Evolutionary conservation across 1,140 invertebrate species (phyloP), one percentile per base, ranked within the genome.

Genomic region (Neoseiulus cucumeris): DNA sequence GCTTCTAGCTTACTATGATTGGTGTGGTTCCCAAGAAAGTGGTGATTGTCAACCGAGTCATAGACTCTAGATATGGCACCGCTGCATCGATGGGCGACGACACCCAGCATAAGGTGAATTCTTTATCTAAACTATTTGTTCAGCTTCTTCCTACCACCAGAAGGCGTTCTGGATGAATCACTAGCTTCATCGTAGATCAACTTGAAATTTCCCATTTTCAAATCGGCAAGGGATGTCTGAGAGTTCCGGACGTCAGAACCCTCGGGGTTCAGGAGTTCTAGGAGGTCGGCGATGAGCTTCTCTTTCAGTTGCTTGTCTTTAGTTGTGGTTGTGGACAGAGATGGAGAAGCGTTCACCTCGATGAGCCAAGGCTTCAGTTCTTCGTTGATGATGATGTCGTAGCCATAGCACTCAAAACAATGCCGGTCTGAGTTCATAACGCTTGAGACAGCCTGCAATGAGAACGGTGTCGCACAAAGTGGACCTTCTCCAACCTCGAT

Each of bases 281-380:
- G 78, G 66, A 94, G 91, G 75, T 95, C 94, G 72, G 92, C 89
- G 66, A 98, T 91, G 14, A 98, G 76, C 78, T 92, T 93, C 72
- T 93, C 90, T 73, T 98, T 98, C 67, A 96, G 80, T 71, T 96
- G 93, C 70, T 92, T 80, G 75, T 98, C 93, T 74, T 91, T 94
- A 0, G 89, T 87, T 0, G 92, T 97, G 0, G 92, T 97, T 0
- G 91, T 91, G 2, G 89, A 89, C 0, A 96, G 74, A 0, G 91
- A 94, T 0, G 93, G 92, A 0, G 91, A 95, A 0, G 92, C 91
- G 74, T 97, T 97, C 0, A 93, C 85, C 76, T 89, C 85, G 67
- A 86, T 84, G 7, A 91, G 75, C 87, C 88, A 91, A 0, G 89
- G 89, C 72, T 87, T 87, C 12, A 89, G 73, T 68, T 84, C 83